Evolutionary conservation across 2,113 vertebrate genomes (phyloP).

Genomic region (Smithornis capensis): DNA sequence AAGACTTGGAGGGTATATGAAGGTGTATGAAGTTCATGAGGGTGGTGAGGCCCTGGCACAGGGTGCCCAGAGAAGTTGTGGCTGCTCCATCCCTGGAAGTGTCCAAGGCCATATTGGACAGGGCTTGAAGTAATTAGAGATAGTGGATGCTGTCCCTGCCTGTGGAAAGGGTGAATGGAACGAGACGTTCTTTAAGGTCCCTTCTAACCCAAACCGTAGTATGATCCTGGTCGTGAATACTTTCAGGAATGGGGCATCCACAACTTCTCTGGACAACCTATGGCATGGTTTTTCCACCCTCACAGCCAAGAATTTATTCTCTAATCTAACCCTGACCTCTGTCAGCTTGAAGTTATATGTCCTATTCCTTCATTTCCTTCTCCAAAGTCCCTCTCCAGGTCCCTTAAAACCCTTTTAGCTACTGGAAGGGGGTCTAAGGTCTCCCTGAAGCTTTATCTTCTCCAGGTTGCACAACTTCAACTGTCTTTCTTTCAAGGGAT

Average conservation of each 20-base stretch:
- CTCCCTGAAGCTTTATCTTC: not conserved
- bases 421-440: not conserved
- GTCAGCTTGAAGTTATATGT: too few relatives aligned
- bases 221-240: not conserved
- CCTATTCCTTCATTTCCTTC: not conserved
- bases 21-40: not conserved
- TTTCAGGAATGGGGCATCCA: not conserved
- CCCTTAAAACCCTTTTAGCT: not conserved
- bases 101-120: fast-evolving
- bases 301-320: not conserved
- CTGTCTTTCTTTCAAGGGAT: not conserved
- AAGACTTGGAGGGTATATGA: not conserved
- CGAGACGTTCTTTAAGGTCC: not conserved
- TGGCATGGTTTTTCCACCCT: not conserved
- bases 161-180: not conserved
- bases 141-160: fast-evolving
- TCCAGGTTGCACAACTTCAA: not conserved
- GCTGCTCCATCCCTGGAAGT: not conserved
- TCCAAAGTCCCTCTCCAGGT: not conserved
- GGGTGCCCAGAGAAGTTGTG: not conserved
- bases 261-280: not conserved
- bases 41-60: fast-evolving
- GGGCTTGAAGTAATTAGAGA: not conserved
- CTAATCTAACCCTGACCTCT: too few relatives aligned
- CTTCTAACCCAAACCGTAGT: fast-evolving